Base-by-base conservation (phyloP, 37 sponge, comb jelly and placozoan species). In the Aplysina aerophoba region DNA sequence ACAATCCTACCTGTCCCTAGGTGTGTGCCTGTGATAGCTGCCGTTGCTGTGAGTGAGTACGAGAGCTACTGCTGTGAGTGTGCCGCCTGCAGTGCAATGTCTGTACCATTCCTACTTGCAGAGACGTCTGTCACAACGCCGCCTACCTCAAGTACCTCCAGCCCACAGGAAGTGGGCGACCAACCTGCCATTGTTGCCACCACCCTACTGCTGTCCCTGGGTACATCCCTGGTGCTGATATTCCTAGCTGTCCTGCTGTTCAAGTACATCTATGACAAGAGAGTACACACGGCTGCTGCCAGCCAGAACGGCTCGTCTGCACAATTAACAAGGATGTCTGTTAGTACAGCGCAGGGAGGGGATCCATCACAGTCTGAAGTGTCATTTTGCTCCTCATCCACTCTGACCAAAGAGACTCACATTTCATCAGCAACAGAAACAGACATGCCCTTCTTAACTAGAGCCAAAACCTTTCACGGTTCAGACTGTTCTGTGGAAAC, bases 301-400 rank as follows among this genome's bases (percentile, higher is more conserved):
- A 36, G 44, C 1, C 78, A 75, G 78, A 75, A 75, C 24, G 78
- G 78, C 25, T 75, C 78, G 1, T 39, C 54, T 40, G 78, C 37
- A 19, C 78, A 25, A 5, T 25, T 75, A 2, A 75, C 78, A 24
- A 13, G 44, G n/a, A 62, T 27, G 24, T 27, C 27, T 62, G 28
- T 62, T 28, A 40, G 44, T 14, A 75, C 54, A n/a, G 54, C 24
- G 1, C 54, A 50, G 44, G n/a, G 38, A 19, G 78, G 78, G 54
- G 78, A 75, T 15, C 12, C 28, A n/a, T 62, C 64, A 4, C 64
- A 62, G 24, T 62, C 64, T 27, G 64, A 62, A 62, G 64, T 2
- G 28, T 62, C 64, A 28, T 62, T 28, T 62, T 62, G 64, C 28
- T 62, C 64, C 24, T 13, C 11, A 11, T 62, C 64, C 11, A 75